A percentile compares a stretch with the other conserved stretches of the same genome.
phyloP scores from a whole-genome alignment of 2,888 invertebrate species.

The Eurytoma californica region DNA sequence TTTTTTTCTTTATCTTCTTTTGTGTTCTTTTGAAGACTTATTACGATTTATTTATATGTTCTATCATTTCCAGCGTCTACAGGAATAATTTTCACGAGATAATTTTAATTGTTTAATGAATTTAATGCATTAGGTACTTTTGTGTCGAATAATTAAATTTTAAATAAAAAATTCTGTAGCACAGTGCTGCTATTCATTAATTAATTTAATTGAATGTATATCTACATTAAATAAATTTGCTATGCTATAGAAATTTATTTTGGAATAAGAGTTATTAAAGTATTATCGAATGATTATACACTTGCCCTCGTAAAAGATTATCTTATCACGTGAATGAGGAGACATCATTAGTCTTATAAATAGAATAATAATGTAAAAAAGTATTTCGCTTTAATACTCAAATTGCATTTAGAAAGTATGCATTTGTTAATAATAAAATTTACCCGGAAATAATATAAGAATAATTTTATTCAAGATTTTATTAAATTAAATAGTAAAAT shows the following conservation, averaged over 20 bases:
- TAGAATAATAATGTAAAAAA: constrained; percentile 24
- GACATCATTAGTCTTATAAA: constrained; percentile 34
- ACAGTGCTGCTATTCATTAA: too few relatives aligned
- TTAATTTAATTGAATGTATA: not conserved
- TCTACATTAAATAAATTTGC: not conserved
- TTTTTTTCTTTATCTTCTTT: too few relatives aligned
- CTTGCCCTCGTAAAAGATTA: constrained; percentile 19
- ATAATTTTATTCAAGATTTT: not conserved
- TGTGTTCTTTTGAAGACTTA: too few relatives aligned
- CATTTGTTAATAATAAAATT: not conserved
- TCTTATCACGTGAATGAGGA: constrained; percentile 22
- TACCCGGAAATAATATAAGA: constrained; percentile 1
- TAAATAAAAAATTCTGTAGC: too few relatives aligned
- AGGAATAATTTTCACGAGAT: too few relatives aligned
- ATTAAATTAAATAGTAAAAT: not conserved
- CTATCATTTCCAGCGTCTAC: too few relatives aligned
- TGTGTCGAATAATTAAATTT: too few relatives aligned
- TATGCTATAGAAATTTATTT: not conserved
- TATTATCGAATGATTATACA: constrained; percentile 27
- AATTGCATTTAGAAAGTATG: constrained; percentile 2
- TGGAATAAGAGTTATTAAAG: not conserved
- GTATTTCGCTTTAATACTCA: not conserved
- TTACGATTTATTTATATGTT: too few relatives aligned
- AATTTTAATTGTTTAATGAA: too few relatives aligned
- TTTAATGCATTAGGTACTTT: too few relatives aligned